A percentile compares a stretch with the other conserved stretches of the same genome.
phyloP scores from a whole-genome alignment of 2,113 vertebrate genomes.

The Chloroceryle aenea region DNA sequence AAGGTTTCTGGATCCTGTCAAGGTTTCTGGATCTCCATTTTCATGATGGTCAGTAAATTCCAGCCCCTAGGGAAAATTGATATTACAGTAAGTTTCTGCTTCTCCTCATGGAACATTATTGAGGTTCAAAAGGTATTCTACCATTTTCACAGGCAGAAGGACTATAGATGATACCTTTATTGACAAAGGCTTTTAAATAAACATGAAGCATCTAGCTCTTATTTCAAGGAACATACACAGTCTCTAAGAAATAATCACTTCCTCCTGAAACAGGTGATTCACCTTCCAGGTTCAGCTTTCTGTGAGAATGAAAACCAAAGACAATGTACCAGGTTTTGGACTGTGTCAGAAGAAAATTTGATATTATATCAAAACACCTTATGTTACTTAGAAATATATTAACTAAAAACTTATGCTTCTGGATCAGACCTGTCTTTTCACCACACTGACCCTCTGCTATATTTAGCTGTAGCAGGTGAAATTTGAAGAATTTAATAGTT shows the following conservation, averaged over 20 bases:
- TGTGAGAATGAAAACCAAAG: neutral
- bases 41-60: neutral
- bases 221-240: neutral
- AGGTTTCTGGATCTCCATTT: neutral
- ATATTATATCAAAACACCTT: neutral
- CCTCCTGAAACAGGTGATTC: neutral
- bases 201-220: neutral
- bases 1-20: fast-evolving
- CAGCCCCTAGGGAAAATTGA: neutral
- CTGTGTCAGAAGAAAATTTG: neutral
- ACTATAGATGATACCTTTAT: neutral
- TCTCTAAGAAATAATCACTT: neutral
- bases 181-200: neutral
- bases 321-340: neutral
- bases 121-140: neutral
- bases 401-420: neutral
- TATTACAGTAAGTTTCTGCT: neutral
- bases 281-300: neutral
- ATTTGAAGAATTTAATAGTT: neutral
- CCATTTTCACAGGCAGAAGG: neutral
- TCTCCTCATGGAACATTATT: neutral
- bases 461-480: neutral
- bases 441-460: neutral
- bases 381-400: neutral
- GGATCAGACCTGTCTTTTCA: neutral